phyloP scores from a whole-genome alignment of 2,888 invertebrate genomes.

The Philhelius pedissequus region DNA sequence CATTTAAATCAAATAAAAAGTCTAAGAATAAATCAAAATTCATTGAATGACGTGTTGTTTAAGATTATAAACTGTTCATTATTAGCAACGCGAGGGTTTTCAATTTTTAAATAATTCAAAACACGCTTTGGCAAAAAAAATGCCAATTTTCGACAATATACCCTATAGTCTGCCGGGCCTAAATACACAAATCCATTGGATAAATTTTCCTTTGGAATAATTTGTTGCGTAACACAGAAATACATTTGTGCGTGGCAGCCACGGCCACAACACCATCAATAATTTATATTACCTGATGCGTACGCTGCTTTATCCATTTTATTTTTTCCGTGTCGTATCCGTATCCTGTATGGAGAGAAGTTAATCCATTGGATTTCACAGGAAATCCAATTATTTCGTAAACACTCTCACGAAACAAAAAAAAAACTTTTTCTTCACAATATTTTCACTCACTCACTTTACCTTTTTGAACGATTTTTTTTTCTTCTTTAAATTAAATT shows the following conservation, averaged over 20 bases:
- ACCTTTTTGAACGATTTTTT: slow-evolving; percentile 43
- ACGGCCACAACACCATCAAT: neutral
- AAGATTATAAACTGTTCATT: no score
- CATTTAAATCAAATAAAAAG: no score
- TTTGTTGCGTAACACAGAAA: slow-evolving; percentile 56
- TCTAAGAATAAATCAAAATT: no score
- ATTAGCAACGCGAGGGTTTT: neutral
- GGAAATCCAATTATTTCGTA: slow-evolving; percentile 33
- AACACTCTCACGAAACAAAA: neutral
- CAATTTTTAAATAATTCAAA: neutral
- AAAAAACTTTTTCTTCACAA: slow-evolving; percentile 11
- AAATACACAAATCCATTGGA: slow-evolving; percentile 41
- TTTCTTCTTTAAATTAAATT: slow-evolving; percentile 12
- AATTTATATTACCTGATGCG: slow-evolving; percentile 55
- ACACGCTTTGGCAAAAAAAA: neutral
- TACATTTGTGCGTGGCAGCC: neutral
- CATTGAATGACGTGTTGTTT: no score
- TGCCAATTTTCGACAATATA: neutral
- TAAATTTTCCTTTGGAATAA: slow-evolving; percentile 54
- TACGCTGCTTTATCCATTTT: slow-evolving; percentile 61
- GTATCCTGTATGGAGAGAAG: slow-evolving; percentile 46
- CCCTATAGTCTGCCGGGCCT: slow-evolving; percentile 42
- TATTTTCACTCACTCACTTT: slow-evolving; percentile 35
- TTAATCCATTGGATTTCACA: slow-evolving; percentile 56
- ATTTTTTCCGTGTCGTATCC: slow-evolving; percentile 50